Evolutionary conservation across 2,888 invertebrate genomes (phyloP), one percentile per base, ranked within the genome.

Genomic region (Rotaria sp.): DNA sequence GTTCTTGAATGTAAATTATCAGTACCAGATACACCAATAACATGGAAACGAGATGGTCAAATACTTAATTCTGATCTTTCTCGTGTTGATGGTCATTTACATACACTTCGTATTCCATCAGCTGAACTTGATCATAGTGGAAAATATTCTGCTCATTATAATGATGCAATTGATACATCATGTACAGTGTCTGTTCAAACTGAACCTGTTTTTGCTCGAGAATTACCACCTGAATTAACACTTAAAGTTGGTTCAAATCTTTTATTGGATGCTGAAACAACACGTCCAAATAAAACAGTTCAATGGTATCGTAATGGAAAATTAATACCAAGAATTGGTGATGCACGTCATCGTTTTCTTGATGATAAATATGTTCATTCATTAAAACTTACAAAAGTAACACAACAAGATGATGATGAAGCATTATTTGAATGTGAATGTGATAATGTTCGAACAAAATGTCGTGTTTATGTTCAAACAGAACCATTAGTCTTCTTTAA

Each of bases 321-420:
- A 80, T 45, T 80, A 45, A 45, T 80, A 45, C 15, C 80, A 3
- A 41, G 13, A 15, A n/a, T 11, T 11, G 80, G 80, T n/a, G 67
- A 67, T 38, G 0, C 18, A 35, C 80, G 80, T 45, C 45, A 45
- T 80, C 80, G 80, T 45, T 15, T 24, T 5, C 13, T 15, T 41
- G 80, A 80, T 80, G 80, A 80, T n/a, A 80, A 80, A 80, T 80
- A 80, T n/a, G 80, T 1, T 45, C 80, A 80, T 80, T 41, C 80
- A 80, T 26, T 80, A 26, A 80, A 80, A 80, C 41, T 80, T 45
- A 1, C 80, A 3, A 80, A 80, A 80, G 80, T 80, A 13, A 80
- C 80, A n/a, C 26, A 45, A 45, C 26, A 80, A 80, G 80, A 80
- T 45, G 80, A 80, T 80, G 26, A 80, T 7, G 26, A 80, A 13